Conservation (phyloP, 2,113 vertebrate genomes). For the Myrmecobius fasciatus region DNA sequence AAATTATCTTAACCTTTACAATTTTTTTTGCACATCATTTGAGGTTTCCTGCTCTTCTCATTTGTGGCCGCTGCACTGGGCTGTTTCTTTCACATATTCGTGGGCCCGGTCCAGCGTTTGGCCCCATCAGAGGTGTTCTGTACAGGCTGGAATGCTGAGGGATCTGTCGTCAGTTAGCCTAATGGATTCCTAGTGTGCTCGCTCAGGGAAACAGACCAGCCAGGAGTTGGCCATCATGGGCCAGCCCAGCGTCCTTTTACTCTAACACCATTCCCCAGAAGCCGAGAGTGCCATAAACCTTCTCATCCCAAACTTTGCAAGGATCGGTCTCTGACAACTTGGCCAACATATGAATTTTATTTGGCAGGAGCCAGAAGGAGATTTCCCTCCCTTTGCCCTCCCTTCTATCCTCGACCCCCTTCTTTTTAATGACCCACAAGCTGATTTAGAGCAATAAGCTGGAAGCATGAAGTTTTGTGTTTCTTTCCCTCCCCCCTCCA, state of each 20-base stretch:
- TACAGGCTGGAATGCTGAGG: slow-evolving; percentile 19
- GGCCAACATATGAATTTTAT: slow-evolving; percentile 64
- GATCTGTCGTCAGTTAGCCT: slow-evolving; percentile 78
- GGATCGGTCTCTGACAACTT: slow-evolving; percentile 78
- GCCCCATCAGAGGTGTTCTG: slow-evolving; percentile 60
- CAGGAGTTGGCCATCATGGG: slow-evolving; percentile 62
- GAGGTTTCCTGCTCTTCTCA: slow-evolving; percentile 82
- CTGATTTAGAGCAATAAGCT: slow-evolving; percentile 70
- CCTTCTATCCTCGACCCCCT: slow-evolving; percentile 31
- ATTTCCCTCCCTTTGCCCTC: neutral
- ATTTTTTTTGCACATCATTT: slow-evolving; percentile 81
- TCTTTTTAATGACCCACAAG: slow-evolving; percentile 70
- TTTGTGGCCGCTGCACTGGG: slow-evolving; percentile 75
- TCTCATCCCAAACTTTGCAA: slow-evolving; percentile 73
- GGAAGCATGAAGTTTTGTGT: slow-evolving; percentile 66
- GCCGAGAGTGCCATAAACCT: slow-evolving; percentile 68
- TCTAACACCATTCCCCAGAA: slow-evolving; percentile 56
- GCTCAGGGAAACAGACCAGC: slow-evolving; percentile 62
- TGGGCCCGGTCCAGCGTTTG: slow-evolving; percentile 67
- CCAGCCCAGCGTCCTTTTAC: slow-evolving; percentile 55
- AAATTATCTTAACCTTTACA: slow-evolving; percentile 67
- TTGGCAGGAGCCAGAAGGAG: slow-evolving; percentile 59
- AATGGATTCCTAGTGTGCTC: slow-evolving; percentile 73
- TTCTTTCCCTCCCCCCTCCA: slow-evolving; percentile 26
- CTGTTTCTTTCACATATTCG: slow-evolving; percentile 61